A percentile compares a stretch with the other conserved stretches of the same genome.
Conservation (phyloP, 2,797 vertebrate species). For the Odontamblyopus lacepedii region DNA sequence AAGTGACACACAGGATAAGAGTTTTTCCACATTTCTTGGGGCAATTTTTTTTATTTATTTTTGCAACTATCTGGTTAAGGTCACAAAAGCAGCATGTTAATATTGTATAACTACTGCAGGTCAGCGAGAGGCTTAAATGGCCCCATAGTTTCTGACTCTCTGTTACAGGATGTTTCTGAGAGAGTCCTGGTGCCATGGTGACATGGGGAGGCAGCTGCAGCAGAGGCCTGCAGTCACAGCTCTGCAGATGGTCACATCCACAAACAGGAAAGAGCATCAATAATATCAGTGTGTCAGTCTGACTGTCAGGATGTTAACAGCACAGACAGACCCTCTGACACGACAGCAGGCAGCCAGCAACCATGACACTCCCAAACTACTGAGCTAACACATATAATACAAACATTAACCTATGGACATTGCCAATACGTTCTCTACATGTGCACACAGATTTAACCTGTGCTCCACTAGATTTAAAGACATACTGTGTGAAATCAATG, state of each 20-base stretch:
- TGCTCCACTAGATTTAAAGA: background rate
- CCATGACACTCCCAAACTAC: background rate
- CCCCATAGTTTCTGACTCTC: background rate
- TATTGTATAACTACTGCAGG: background rate
- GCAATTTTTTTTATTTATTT: no score
- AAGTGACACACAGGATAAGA: no score
- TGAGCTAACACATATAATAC: background rate
- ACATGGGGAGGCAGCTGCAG: background rate
- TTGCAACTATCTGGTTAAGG: no score
- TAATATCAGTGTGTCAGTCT: background rate
- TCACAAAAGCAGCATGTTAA: background rate
- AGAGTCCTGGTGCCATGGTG: background rate
- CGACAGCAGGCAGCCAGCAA: slow-evolving; percentile 1
- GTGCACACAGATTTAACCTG: background rate
- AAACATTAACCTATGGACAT: no score
- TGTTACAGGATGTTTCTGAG: no score
- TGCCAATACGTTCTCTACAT: background rate
- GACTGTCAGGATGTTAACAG: slow-evolving; percentile 2
- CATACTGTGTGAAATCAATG: no score
- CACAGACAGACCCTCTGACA: slow-evolving; percentile 11
- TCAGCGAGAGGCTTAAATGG: background rate
- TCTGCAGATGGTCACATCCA: slow-evolving; percentile 9
- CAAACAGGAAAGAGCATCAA: background rate
- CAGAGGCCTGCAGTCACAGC: slow-evolving; percentile 4
- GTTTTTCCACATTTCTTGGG: no score